Evolutionary conservation across 1,140 invertebrate genomes (phyloP).

Genomic region (Lucilia cuprina): DNA sequence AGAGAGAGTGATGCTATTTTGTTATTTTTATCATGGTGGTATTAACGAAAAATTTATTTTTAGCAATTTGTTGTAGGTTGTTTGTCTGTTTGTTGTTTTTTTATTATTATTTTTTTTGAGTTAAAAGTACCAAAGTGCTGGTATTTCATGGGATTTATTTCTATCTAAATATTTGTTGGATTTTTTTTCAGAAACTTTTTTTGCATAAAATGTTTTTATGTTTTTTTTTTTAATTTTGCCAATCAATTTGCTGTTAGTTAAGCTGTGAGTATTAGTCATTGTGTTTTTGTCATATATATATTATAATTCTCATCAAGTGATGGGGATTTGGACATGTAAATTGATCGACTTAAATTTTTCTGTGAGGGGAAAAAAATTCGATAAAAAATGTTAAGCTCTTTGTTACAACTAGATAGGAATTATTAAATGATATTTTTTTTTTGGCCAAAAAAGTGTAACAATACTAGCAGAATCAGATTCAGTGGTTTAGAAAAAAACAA

Average conservation of each 20-base stretch:
- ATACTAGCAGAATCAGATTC: too few species aligned
- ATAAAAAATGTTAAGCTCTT: too few species aligned
- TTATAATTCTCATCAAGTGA: not conserved
- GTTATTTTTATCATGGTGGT: not conserved
- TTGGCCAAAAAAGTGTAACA: too few species aligned
- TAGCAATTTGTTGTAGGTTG: not conserved
- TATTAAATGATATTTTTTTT: too few species aligned
- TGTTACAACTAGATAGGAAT: too few species aligned
- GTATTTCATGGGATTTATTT: not conserved
- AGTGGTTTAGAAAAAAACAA: too few species aligned
- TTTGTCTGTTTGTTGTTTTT: not conserved
- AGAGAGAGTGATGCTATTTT: not conserved
- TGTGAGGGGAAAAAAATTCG: too few species aligned
- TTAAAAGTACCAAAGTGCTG: not conserved
- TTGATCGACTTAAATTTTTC: not conserved
- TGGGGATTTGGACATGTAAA: not conserved
- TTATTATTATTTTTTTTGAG: not conserved
- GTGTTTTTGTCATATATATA: not conserved
- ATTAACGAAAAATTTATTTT: too few species aligned
- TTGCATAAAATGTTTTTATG: not conserved
- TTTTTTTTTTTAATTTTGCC: not conserved
- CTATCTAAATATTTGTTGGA: not conserved
- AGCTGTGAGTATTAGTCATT: conserved; percentile 14
- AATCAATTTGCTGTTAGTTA: conserved; percentile 4
- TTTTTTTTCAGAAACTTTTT: not conserved